Evolutionary conservation across 2,888 invertebrate species (phyloP), one percentile per base, ranked within the genome.

Genomic region (Gasteruption jaculator): DNA sequence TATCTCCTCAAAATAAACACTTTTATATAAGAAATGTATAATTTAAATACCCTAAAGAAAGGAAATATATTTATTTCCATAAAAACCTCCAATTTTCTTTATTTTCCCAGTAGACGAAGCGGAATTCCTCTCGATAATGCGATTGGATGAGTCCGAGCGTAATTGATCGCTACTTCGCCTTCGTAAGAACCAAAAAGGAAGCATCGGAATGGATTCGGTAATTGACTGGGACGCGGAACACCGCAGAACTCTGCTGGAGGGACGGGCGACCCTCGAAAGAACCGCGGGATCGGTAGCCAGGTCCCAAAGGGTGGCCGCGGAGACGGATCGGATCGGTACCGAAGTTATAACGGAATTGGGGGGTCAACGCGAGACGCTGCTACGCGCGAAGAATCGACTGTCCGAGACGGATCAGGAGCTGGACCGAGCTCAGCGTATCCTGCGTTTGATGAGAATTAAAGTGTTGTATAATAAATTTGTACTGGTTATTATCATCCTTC

Each of bases 261-360:
- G 81, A 4, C 71, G 74, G 43, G 72, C 73, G 36, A 72, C 76
- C 10, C 58, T 83, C 31, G 78, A 80, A 54, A 68, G 83, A 35
- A 80, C 84, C 1, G 74, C 79, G 0, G 76, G 79, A 43, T 83
- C 82, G 50, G 72, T 86, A 7, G 77, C 77, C 1, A 74, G 87
- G 39, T 84, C 87, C 1, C 83, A 85, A 51, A 80, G 80, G 58
- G 77, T 87, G 31, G 85, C 89, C 1, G 76, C 83, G 3, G 89
- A 91, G 72, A 88, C 87, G 0, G 91, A 91, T 71, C 77, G 80
- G 57, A 79, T 90, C 49, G 90, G 88, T 5, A 79, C 81, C 1
- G 85, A 83, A 63, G 86, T 89, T 2, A 76, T 91, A 5, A 77
- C 80, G 1, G 90, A 91, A 55, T 71, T 91, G 24, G 81, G 81